Conservation (phyloP, 2,113 vertebrate species). For the Rutilus rutilus region DNA sequence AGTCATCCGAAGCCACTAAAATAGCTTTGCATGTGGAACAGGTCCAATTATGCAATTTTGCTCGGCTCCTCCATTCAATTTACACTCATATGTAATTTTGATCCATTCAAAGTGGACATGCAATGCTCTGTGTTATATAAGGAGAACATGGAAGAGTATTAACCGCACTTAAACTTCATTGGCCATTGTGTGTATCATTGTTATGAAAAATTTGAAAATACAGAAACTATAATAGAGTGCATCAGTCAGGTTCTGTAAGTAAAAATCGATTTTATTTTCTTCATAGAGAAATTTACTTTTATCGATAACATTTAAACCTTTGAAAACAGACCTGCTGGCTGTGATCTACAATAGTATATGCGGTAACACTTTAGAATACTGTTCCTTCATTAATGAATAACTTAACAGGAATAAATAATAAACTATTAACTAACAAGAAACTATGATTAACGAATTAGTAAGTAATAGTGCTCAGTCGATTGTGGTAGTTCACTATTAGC, state of each 20-base stretch:
- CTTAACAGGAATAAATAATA: no score
- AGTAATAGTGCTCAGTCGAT: no score
- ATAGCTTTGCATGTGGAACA: background rate
- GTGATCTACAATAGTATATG: background rate
- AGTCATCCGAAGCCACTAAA: background rate
- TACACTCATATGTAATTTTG: background rate
- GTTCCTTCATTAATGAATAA: no score
- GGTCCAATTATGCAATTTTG: background rate
- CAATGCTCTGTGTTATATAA: background rate
- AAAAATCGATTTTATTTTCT: background rate
- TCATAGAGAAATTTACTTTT: background rate
- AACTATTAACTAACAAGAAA: no score
- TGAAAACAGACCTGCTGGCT: background rate
- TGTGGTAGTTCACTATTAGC: no score
- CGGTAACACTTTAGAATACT: no score
- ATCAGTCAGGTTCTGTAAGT: background rate
- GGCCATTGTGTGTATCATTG: background rate
- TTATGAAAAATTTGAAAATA: background rate
- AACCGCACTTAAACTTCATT: background rate
- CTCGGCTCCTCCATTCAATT: background rate
- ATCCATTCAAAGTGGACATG: background rate
- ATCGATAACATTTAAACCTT: background rate
- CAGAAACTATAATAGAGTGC: background rate
- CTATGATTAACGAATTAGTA: no score
- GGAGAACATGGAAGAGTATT: background rate